A percentile compares a stretch with the other conserved stretches of the same genome.
phyloP scores from a whole-genome alignment of 2,113 vertebrate species.

The Marcusenius ussheri region DNA sequence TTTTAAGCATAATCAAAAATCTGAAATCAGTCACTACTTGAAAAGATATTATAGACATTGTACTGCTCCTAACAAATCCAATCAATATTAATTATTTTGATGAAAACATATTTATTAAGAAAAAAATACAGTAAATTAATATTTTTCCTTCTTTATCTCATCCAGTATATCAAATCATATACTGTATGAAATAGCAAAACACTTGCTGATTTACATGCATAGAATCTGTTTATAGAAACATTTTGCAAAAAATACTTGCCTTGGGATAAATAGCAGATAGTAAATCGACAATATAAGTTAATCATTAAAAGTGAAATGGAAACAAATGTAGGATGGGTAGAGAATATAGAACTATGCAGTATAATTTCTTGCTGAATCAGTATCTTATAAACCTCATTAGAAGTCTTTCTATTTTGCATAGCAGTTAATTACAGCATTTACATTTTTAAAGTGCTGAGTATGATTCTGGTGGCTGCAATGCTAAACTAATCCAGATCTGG shows the following conservation, averaged over 20 bases:
- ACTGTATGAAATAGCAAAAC: not conserved
- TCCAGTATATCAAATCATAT: not conserved
- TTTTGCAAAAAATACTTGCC: not conserved
- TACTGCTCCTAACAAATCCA: not conserved
- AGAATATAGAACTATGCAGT: conserved; percentile 7
- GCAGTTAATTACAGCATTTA: conserved; percentile 31
- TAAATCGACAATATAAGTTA: not conserved
- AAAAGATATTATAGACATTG: not conserved
- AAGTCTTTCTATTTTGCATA: conserved; percentile 12
- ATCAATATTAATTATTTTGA: not conserved
- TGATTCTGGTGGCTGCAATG: conserved; percentile 9
- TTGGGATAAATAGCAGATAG: not conserved
- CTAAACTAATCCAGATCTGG: conserved; percentile 21
- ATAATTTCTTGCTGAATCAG: conserved; percentile 24
- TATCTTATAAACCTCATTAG: conserved; percentile 23
- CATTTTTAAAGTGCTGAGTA: conserved; percentile 25
- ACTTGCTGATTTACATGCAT: not conserved
- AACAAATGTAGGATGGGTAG: not conserved
- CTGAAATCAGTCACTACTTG: not conserved
- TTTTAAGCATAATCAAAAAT: not conserved
- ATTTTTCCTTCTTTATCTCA: not conserved
- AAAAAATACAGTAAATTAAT: not conserved
- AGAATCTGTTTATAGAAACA: not conserved
- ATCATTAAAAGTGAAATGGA: conserved; percentile 6
- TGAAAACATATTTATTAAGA: not conserved